A percentile compares a stretch with the other conserved stretches of the same genome.
Evolutionary conservation across 2,113 vertebrate genomes (phyloP).

Genomic region (Nyctibius bracteatus): DNA sequence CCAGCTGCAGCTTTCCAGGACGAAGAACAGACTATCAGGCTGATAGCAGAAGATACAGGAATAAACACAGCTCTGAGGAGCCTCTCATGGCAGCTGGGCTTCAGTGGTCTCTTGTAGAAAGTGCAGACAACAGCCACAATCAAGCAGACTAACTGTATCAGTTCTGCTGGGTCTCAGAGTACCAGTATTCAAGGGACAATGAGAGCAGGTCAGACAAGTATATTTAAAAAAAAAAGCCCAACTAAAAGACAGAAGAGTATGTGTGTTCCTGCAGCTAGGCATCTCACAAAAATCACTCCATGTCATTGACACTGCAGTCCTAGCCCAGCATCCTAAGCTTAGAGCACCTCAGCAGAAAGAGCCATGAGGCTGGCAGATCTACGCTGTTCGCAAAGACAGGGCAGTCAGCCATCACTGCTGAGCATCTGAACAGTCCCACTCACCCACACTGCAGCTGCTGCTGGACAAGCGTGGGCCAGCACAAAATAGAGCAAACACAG

Average conservation of each 20-base stretch:
- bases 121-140: not conserved
- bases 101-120: not conserved
- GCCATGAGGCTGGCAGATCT: not conserved
- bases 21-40: not conserved
- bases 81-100: not conserved
- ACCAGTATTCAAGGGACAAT: not conserved
- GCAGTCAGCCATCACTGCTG: not conserved
- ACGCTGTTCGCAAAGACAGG: rapidly evolving
- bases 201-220: not conserved
- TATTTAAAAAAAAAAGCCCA: not conserved
- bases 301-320: not conserved
- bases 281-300: not conserved
- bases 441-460: not conserved
- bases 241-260: not conserved
- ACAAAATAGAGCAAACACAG: not conserved
- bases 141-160: not conserved
- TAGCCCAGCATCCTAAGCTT: not conserved
- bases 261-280: not conserved
- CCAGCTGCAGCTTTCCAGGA: not conserved
- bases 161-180: not conserved
- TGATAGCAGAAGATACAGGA: not conserved
- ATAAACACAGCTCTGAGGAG: not conserved
- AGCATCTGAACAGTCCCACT: not conserved
- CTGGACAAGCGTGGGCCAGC: not conserved
- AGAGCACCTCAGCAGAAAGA: not conserved